Base-by-base conservation (phyloP, 2,888 invertebrate species). In the Drosophila monieri region DNA sequence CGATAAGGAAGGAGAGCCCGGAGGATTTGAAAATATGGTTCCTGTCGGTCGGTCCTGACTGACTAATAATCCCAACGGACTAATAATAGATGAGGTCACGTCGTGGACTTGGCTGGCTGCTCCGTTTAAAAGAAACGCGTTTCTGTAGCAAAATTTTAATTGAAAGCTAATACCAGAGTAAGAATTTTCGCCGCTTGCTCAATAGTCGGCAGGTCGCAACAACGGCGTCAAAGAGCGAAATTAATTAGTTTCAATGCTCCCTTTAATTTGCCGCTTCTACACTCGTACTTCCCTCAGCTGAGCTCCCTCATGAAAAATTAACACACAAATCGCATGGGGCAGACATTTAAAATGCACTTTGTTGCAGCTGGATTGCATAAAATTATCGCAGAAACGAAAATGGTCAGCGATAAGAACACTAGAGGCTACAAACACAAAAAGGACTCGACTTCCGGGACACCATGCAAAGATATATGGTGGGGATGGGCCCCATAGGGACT, bases 301-400 rank as follows among this genome's bases (percentile, higher is more conserved):
- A 18, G 64, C 52, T 58, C 64, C 39, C 64, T 52, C 75, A 73
- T 75, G 67, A 66, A 74, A 81, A 65, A 78, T 85, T 80, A 67
- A 85, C 61, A 73, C 75, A 62, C 62, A 73, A 75, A 72, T 70
- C 60, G 64, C 60, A 37, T 48, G 65, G 67, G 73, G 68, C 56
- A 51, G 64, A 56, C 62, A 85, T 81, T 83, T 74, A 69, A 81
- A 79, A 85, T 81, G 80, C 85, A 83, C 77, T 81, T 81, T 81
- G 67, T 67, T 72, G 65, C 66, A 71, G 61, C 47, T 55, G 52
- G 60, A 65, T 73, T 58, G 55, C 53, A 74, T 64, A 65, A 72
- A 58, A 73, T 67, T 69, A 61, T 55, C 55, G 46, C 61, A 69
- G 43, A 61, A 69, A 69, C 70, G 70, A 62, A 70, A 70, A 70